Conservation (phyloP, 2,113 vertebrate genomes). For the Gambusia holbrooki region DNA sequence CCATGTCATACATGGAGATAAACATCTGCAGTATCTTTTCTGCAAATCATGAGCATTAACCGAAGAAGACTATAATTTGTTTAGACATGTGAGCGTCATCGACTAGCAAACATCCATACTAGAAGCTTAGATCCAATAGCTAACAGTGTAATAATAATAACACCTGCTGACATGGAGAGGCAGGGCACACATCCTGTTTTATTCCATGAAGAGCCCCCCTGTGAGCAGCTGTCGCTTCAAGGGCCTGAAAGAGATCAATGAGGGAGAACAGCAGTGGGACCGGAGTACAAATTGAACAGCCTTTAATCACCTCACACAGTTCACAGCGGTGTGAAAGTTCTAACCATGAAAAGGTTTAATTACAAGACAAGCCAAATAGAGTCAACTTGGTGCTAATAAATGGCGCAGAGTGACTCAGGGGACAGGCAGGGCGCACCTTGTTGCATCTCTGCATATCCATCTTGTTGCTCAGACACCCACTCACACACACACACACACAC, state of each 20-base stretch:
- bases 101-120: conserved; percentile 23
- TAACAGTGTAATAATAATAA: conserved; percentile 12
- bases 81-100: conserved; percentile 12
- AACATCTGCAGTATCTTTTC: not conserved
- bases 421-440: conserved; percentile 6
- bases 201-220: conserved; percentile 45
- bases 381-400: conserved; percentile 67
- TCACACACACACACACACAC: not conserved
- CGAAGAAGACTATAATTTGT: conserved; percentile 24
- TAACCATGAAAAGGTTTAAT: conserved; percentile 71
- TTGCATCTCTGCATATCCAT: conserved; percentile 1
- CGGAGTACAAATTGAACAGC: conserved; percentile 68
- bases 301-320: conserved; percentile 75
- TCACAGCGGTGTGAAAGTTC: conserved; percentile 70
- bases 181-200: conserved; percentile 18
- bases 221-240: conserved; percentile 53
- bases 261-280: conserved; percentile 64
- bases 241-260: conserved; percentile 68
- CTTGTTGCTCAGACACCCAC: not conserved
- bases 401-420: conserved; percentile 35
- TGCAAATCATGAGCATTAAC: conserved; percentile 7
- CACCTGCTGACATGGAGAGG: conserved; percentile 13
- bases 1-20: not conserved
- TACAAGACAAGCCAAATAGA: conserved; percentile 64
- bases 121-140: conserved; percentile 28